Evolutionary conservation across 2,888 invertebrate species (phyloP).

Genomic region (Strigamia maritima): DNA sequence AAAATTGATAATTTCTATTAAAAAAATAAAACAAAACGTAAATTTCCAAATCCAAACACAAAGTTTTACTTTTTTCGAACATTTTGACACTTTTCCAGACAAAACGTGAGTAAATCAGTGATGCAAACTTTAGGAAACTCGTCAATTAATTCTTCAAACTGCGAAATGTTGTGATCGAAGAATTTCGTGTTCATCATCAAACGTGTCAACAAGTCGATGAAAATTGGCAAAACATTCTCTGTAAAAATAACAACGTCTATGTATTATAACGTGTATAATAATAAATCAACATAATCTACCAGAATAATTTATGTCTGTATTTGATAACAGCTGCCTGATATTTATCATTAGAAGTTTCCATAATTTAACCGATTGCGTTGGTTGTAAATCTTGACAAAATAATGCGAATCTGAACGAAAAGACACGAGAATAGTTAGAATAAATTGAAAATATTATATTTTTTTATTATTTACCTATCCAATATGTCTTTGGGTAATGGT

Average conservation of each 20-base stretch:
- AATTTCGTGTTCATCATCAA: neutral
- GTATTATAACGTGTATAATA: too few relatives aligned
- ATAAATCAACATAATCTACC: too few relatives aligned
- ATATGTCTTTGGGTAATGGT: neutral
- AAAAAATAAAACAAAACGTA: neutral
- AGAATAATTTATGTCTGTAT: neutral
- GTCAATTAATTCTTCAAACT: neutral
- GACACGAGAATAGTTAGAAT: too few relatives aligned
- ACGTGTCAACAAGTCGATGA: neutral
- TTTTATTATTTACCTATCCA: neutral
- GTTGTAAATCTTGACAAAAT: neutral
- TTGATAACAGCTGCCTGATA: neutral
- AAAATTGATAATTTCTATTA: neutral
- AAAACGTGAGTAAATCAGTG: neutral
- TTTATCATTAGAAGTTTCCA: neutral
- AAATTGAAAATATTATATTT: too few relatives aligned
- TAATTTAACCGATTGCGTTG: neutral
- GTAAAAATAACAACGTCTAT: too few relatives aligned
- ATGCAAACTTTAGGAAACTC: neutral
- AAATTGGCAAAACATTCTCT: neutral
- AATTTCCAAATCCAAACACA: neutral
- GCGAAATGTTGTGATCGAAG: neutral
- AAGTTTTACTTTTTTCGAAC: too few relatives aligned
- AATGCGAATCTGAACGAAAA: neutral
- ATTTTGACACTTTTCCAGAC: neutral